phyloP scores from a whole-genome alignment of 2,113 vertebrate genomes.

The Zosterops lateralis region DNA sequence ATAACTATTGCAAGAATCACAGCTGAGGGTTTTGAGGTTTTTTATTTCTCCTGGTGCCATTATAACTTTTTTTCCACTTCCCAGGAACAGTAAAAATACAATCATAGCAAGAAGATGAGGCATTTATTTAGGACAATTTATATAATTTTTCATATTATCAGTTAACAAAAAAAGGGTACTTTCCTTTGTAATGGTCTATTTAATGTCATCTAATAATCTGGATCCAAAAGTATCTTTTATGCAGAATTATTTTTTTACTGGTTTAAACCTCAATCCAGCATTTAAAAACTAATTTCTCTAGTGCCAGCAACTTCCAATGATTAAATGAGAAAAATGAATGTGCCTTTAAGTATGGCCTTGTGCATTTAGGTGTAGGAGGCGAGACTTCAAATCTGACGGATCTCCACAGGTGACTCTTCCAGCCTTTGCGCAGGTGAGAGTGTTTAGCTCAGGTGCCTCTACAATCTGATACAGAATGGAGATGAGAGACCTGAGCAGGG shows the following conservation, averaged over 20 bases:
- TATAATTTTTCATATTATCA: background rate
- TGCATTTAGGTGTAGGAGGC: background rate
- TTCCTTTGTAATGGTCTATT: background rate
- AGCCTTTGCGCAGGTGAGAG: background rate
- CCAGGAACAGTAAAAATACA: background rate
- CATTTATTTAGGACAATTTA: background rate
- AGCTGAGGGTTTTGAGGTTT: rapidly evolving
- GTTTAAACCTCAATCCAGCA: background rate
- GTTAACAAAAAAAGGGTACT: background rate
- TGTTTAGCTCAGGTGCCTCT: background rate
- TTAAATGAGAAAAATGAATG: background rate
- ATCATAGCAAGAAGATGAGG: background rate
- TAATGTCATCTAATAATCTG: background rate
- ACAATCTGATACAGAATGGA: background rate
- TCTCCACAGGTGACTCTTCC: background rate
- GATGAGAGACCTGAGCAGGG: background rate
- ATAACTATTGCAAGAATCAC: background rate
- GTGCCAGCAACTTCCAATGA: background rate
- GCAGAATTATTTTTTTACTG: background rate
- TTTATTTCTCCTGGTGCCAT: background rate
- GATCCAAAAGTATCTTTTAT: background rate
- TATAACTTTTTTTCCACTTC: background rate
- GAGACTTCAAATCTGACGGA: background rate
- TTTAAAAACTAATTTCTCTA: background rate
- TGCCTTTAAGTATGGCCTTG: background rate